Percentiles rank a stretch among this genome's conserved stretches.
These are phyloP conservation scores for Polyommatus icarus DNA, from an alignment of 2,888 invertebrate genomes.

Conservation along the genomic window DNA sequence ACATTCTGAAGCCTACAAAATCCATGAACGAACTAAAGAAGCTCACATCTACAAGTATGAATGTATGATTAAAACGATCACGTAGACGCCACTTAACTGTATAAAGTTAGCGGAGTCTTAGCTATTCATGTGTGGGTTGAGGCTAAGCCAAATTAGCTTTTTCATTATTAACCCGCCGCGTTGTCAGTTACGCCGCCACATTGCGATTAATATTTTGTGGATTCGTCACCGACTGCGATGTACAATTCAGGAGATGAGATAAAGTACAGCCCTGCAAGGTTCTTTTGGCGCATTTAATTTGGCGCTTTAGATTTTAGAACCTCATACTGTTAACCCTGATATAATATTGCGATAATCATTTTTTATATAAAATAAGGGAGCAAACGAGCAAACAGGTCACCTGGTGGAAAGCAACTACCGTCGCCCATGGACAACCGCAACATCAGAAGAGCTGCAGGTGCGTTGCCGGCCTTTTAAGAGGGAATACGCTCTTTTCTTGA, in stretches of 20 bases:
- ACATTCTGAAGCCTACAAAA: no score
- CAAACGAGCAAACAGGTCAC: no score
- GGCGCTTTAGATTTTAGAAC: neutral
- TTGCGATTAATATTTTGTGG: constrained; percentile 66
- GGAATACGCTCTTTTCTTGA: no score
- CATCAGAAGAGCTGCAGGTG: no score
- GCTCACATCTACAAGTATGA: neutral
- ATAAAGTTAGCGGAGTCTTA: constrained; percentile 36
- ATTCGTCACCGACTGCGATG: neutral
- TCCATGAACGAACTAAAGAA: neutral
- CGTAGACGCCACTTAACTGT: neutral
- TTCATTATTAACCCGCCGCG: constrained; percentile 40
- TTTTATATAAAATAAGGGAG: no score
- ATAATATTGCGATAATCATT: no score
- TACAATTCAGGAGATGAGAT: neutral
- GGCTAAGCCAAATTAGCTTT: constrained; percentile 43
- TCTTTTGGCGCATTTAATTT: neutral
- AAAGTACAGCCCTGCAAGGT: neutral
- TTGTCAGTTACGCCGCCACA: constrained; percentile 53
- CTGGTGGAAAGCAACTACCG: no score
- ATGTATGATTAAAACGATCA: constrained; percentile 5
- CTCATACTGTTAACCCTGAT: no score
- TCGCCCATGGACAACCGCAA: no score
- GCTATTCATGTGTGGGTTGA: constrained; percentile 44
- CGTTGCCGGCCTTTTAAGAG: no score